phyloP scores from a whole-genome alignment of 2,113 vertebrate species.

The Hassar affinis region DNA sequence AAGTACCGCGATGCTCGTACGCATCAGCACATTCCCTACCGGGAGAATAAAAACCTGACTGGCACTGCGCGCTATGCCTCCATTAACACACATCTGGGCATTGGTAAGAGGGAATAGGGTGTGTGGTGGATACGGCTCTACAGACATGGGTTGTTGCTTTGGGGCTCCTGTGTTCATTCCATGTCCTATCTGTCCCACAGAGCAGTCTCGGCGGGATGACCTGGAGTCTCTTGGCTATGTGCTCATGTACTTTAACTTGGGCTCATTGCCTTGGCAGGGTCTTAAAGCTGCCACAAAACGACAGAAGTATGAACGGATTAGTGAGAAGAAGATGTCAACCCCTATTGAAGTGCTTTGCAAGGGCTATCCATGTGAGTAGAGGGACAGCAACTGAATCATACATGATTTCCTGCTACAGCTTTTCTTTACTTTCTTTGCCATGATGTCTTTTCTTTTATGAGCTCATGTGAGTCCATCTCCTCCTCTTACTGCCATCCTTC shows the following conservation, averaged over 20 bases:
- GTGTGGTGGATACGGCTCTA: neutral
- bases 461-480: neutral
- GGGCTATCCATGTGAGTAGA: constrained; percentile 93
- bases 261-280: constrained; percentile 97
- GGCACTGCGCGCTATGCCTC: constrained; percentile 97
- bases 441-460: neutral
- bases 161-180: neutral
- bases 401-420: neutral
- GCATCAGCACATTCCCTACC: constrained; percentile 96
- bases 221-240: constrained; percentile 96
- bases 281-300: constrained; percentile 97
- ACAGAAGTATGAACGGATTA: constrained; percentile 97
- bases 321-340: constrained; percentile 99
- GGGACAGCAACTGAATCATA: neutral
- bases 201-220: constrained; percentile 95
- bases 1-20: constrained; percentile 95
- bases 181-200: constrained; percentile 65
- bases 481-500: constrained; percentile 8
- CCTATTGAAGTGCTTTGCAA: constrained; percentile 97
- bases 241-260: constrained; percentile 99
- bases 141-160: neutral
- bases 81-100: constrained; percentile 97
- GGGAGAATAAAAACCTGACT: constrained; percentile 97
- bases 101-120: constrained; percentile 75
- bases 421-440: neutral